These are phyloP conservation scores for Tachuris rubrigastra DNA, from an alignment of 2,113 vertebrate species.

Conservation along the genomic window DNA sequence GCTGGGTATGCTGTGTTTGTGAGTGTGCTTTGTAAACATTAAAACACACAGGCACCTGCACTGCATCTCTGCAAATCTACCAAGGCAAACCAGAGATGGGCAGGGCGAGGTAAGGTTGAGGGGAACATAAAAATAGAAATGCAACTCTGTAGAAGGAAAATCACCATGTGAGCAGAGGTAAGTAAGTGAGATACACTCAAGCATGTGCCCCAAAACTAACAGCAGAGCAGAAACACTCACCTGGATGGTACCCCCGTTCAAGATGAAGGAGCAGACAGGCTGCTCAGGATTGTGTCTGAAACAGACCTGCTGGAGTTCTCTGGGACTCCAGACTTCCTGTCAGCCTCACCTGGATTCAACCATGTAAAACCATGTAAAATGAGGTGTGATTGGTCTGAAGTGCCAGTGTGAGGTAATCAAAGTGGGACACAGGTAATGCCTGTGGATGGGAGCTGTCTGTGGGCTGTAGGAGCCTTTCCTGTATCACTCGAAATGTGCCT, in stretches of 20 bases:
- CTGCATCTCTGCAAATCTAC: not conserved
- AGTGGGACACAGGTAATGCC: constrained; percentile 1
- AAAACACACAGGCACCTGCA: not conserved
- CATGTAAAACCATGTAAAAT: not conserved
- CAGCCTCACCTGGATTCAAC: not conserved
- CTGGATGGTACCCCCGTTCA: not conserved
- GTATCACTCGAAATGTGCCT: constrained; percentile 27
- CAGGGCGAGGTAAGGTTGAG: not conserved
- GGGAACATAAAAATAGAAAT: not conserved
- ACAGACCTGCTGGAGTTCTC: not conserved
- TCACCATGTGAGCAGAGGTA: not conserved
- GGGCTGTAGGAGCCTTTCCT: constrained; percentile 40
- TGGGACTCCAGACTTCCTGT: not conserved
- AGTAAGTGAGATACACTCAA: not conserved
- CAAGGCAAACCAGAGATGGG: not conserved
- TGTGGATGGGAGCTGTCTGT: not conserved
- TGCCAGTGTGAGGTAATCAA: not conserved
- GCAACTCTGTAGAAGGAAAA: not conserved
- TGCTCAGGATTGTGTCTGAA: not conserved
- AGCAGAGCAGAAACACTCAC: not conserved
- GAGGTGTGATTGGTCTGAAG: not conserved
- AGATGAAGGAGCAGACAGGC: not conserved
- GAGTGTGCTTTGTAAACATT: not conserved
- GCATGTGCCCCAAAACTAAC: not conserved
- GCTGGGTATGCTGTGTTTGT: not conserved